Evolutionary conservation across 2,113 vertebrate species (phyloP).

Genomic region (Kryptolebias marmoratus): DNA sequence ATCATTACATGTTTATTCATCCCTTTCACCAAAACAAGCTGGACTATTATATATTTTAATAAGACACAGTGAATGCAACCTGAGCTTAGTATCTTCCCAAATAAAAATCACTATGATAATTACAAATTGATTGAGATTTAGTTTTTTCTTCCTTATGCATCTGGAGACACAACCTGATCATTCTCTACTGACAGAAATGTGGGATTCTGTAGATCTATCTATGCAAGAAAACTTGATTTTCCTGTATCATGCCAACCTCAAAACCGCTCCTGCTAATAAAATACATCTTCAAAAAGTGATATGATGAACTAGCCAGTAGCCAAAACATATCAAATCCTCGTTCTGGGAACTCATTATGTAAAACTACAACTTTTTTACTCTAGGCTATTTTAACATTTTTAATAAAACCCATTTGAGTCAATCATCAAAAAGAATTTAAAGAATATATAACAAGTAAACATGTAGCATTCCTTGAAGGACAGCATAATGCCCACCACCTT

Average conservation of each 20-base stretch:
- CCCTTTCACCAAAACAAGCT: background rate
- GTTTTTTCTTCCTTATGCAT: too few relatives aligned
- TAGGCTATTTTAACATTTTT: background rate
- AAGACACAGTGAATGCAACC: background rate
- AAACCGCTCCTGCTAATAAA: background rate
- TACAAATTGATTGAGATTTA: background rate
- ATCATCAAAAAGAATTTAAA: background rate
- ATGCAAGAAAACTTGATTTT: background rate
- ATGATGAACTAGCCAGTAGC: background rate
- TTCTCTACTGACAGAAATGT: background rate
- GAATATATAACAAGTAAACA: too few relatives aligned
- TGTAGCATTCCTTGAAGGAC: too few relatives aligned
- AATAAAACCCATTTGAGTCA: background rate
- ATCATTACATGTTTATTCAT: background rate
- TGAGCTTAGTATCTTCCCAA: background rate
- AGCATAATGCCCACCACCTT: too few relatives aligned
- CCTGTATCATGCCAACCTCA: background rate
- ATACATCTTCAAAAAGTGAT: too few relatives aligned
- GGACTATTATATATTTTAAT: background rate
- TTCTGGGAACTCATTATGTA: background rate
- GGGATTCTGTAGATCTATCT: background rate
- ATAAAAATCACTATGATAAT: background rate
- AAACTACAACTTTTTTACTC: background rate
- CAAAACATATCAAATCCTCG: background rate
- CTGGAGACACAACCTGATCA: too few relatives aligned